These are phyloP conservation scores for Lepidurus packardi DNA, from an alignment of 1,140 invertebrate genomes.

Conservation along the genomic window DNA sequence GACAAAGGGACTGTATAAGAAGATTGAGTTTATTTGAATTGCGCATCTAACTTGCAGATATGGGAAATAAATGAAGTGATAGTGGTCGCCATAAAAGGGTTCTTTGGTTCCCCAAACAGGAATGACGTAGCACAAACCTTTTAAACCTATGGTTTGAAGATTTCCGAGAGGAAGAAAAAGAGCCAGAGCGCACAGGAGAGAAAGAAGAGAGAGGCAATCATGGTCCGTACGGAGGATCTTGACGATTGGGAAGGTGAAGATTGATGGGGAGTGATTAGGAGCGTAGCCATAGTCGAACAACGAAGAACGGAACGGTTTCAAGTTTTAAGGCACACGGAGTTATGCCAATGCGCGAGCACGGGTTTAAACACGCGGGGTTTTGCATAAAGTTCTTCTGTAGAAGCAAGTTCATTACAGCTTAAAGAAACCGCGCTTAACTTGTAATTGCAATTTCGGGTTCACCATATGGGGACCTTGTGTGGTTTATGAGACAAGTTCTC, in stretches of 20 bases:
- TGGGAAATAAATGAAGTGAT: slow-evolving; percentile 22
- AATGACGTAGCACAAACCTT: slow-evolving; percentile 10
- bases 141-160: neutral
- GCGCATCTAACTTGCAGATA: slow-evolving; percentile 15
- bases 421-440: neutral
- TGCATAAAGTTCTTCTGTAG: neutral
- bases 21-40: neutral
- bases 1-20: too few relatives aligned
- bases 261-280: slow-evolving; percentile 18
- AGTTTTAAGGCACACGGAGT: neutral
- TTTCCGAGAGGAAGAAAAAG: neutral
- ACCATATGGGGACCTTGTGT: slow-evolving; percentile 13
- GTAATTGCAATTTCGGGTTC: neutral
- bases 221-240: neutral
- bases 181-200: too few relatives aligned
- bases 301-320: neutral
- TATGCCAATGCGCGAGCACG: too few relatives aligned
- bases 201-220: neutral
- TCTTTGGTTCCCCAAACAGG: neutral
- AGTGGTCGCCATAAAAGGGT: neutral
- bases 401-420: neutral
- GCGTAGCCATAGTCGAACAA: neutral
- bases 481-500: slow-evolving; percentile 19
- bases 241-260: slow-evolving; percentile 21
- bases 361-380: too few relatives aligned